Evolutionary conservation across 2,113 vertebrate genomes (phyloP), one percentile per base, ranked within the genome.

Genomic region (Menura novaehollandiae): DNA sequence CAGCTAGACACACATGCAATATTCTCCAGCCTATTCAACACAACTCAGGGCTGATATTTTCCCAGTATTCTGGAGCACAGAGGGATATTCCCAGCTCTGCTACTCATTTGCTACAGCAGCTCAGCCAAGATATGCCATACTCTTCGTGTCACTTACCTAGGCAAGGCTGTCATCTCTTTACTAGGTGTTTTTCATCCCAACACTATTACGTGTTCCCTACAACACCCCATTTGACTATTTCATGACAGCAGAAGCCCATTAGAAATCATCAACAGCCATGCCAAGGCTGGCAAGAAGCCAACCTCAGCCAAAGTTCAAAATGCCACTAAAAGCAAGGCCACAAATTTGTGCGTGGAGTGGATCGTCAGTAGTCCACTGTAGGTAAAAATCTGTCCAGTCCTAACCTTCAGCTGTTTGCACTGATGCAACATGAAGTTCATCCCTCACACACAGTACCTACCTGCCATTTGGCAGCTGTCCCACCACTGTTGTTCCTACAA

Each of bases 401-500:
- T 43, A 24, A 87, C 28, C 66, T 46, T 62, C 41, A 52, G 5
- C 35, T 46, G 35, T 71, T 68, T 51, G 37, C 53, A 44, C 13
- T 24, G 27, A 79, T 10, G 15, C 18, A 84, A 35, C 9, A n/a
- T 27, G 44, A 20, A 41, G 33, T 32, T 55, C 1, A 4, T 35
- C 26, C 46, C 27, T 52, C 27, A 51, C 49, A 59, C 13, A 49
- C 28, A 52, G 24, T 12, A 92, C 81, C 39, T 94, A 99, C 99
- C 98, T 99, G 98, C 98, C 95, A 13, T 98, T 98, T 39, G 99
- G 99, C 41, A 99, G 96, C 78, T 98, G 98, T 44, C 99, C 99
- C 27, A 99, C 98, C 35, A 98, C 11, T 4, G 97, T 98, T 1
- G 99, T 99, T 88, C 99, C 99, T 11, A 98, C 92, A 59, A 99